These are phyloP conservation scores for Pentamera pediparva DNA, from an alignment of 53 echinoderm and acorn worm species.

Conservation along the genomic window DNA sequence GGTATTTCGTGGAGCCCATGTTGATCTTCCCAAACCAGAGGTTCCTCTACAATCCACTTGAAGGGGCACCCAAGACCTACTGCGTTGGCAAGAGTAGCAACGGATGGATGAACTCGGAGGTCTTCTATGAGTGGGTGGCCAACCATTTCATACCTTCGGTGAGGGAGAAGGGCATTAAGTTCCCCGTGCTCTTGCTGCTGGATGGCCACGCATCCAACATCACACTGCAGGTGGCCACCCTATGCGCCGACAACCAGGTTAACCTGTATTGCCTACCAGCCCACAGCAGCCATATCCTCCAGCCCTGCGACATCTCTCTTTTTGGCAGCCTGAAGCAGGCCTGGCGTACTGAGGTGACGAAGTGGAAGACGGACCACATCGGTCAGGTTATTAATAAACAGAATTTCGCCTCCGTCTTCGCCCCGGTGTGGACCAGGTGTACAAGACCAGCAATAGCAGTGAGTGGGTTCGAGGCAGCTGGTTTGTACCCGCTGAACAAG, in stretches of 20 bases:
- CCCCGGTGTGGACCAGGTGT: too few species aligned
- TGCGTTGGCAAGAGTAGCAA: too few species aligned
- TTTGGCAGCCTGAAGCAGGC: background rate
- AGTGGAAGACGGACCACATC: background rate
- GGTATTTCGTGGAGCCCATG: slow-evolving; percentile 6
- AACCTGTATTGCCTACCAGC: too few species aligned
- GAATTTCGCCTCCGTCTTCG: too few species aligned
- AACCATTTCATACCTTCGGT: slow-evolving; percentile 32
- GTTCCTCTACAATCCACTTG: slow-evolving; percentile 12
- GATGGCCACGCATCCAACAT: slow-evolving; percentile 32
- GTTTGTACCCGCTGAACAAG: too few species aligned
- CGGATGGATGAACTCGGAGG: slow-evolving; percentile 34
- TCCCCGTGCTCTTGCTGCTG: slow-evolving; percentile 32
- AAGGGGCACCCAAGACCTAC: slow-evolving; percentile 11
- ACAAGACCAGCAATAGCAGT: too few species aligned
- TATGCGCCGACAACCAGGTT: too few species aligned
- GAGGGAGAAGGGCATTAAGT: background rate
- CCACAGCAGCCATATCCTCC: too few species aligned
- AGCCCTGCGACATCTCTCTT: too few species aligned
- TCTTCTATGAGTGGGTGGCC: background rate
- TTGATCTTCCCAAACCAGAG: background rate
- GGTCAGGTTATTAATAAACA: background rate
- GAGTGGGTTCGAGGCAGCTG: too few species aligned
- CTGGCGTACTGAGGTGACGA: background rate
- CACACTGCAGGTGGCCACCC: slow-evolving; percentile 8